Evolutionary conservation across 2,113 vertebrate species (phyloP), one percentile per base, ranked within the genome.

Genomic region (Indicator maculatus): DNA sequence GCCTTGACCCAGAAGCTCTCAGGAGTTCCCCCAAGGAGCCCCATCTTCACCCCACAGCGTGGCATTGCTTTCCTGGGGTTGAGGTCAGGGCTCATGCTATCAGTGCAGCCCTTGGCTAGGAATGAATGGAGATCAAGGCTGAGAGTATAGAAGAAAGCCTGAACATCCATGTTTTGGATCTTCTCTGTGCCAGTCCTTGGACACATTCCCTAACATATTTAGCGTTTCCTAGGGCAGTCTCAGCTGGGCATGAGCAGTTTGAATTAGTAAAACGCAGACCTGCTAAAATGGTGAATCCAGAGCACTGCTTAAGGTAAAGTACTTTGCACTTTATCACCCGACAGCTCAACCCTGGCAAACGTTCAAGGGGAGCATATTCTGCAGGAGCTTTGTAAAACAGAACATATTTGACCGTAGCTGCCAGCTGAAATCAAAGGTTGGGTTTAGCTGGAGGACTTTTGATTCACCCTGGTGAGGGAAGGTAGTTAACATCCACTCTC

Each of bases 401-500:
- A 65, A 27, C 78, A 82, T 65, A 53, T 85, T 71, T 11, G 4
- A 24, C 61, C 44, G 9, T 27, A 53, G 66, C 38, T 81, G 47
- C 47, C 52, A 75, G 30, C 50, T 80, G 75, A 79, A 95, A 86
- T 81, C 72, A 92, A 70, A 79, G 77, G 41, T 39, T 56, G 45
- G 21, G 79, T 93, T 92, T 73, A 73, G 75, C 55, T 87, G 72
- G 66, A 89, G 73, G 78, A 67, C 83, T 77, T 88, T 12, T 8
- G 5, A 82, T n/a, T 90, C 31, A 14, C 16, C 38, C 58, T 44
- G 31, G 30, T 44, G 59, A 86, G 67, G 75, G 55, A 81, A 45
- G 74, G 56, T 84, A 86, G 87, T 91, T 86, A 94, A 89, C 60
- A n/a, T 61, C 90, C n/a, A 50, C 47, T 89, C 69, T 93, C 44